Evolutionary conservation across 2,113 vertebrate species (phyloP), one percentile per base, ranked within the genome.

Genomic region (Siphamia tubifer): DNA sequence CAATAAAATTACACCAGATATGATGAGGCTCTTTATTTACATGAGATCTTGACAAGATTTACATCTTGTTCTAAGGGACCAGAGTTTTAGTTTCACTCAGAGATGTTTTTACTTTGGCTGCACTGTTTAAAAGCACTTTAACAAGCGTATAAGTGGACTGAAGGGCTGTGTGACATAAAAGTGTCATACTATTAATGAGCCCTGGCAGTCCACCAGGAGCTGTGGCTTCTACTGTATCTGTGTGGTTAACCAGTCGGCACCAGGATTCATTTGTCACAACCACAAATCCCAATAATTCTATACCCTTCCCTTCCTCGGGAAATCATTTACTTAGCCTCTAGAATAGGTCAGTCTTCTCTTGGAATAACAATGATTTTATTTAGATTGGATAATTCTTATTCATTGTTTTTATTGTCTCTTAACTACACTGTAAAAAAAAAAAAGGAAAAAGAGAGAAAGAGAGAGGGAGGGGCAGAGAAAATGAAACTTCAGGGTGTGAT

Each of bases 251-350:
- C 57, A 31, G 21, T 35, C 56, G 74, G 77, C 74, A 74, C 81
- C 79, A 81, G 52, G 47, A 67, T 2, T 63, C 36, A 53, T 84
- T 80, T 64, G 58, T 67, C 24, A 17, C 8, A 35, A 30, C 71
- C 75, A 47, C 63, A 39, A 0, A 36, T 19, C 38, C 16, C 23
- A 28, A 64, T 28, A 43, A 51, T n/a, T n/a, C n/a, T 61, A 36
- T 45, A 68, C 68, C 71, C 70, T 49, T 36, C 77, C 65, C 70
- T 77, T 76, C 57, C 60, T 67, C 64, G 54, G 77, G 61, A 83
- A 86, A 76, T 82, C 30, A 43, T 42, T 20, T 39, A 62, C 13
- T 77, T 42, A 61, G 30, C 34, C 43, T 72, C 42, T 34, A 71
- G 28, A 62, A 57, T 44, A 48, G 39, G 16, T 24, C 19, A 17